Percentiles rank a stretch among this genome's conserved stretches.
phyloP scores from a whole-genome alignment of 2,113 vertebrate species.

The Ramphastos sulfuratus region DNA sequence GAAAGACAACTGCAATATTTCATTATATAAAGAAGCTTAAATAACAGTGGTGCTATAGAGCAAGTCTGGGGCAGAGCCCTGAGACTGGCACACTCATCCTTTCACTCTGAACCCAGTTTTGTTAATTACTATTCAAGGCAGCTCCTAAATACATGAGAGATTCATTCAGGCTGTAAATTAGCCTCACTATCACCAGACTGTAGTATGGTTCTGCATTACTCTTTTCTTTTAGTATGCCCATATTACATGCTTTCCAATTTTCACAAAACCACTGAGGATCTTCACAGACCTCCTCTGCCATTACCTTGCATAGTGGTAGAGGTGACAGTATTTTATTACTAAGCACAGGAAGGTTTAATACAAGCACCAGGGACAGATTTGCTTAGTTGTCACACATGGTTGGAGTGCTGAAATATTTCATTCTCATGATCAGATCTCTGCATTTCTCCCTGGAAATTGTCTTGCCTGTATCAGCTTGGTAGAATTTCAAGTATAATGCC shows the following conservation, averaged over 20 bases:
- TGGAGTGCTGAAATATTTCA: constrained; percentile 28
- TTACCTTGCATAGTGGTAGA: neutral
- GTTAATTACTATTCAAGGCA: neutral
- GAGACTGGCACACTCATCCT: neutral
- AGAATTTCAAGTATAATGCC: neutral
- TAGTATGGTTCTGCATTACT: neutral
- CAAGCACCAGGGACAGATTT: constrained; percentile 34
- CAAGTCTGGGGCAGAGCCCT: neutral
- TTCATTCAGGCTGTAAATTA: neutral
- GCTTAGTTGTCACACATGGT: neutral
- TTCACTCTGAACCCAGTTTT: neutral
- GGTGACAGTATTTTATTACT: neutral
- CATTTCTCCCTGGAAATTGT: constrained; percentile 22
- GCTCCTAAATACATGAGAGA: neutral
- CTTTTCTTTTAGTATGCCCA: neutral
- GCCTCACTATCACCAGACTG: neutral
- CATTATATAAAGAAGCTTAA: neutral
- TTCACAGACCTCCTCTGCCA: neutral
- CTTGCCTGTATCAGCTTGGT: neutral
- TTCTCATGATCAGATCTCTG: neutral
- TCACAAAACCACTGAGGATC: neutral
- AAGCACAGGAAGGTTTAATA: neutral
- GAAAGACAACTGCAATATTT: neutral
- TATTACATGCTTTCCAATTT: neutral
- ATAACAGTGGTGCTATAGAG: neutral